Conservation (phyloP, 1,140 invertebrate species). For the Scaptomyza graminum region DNA sequence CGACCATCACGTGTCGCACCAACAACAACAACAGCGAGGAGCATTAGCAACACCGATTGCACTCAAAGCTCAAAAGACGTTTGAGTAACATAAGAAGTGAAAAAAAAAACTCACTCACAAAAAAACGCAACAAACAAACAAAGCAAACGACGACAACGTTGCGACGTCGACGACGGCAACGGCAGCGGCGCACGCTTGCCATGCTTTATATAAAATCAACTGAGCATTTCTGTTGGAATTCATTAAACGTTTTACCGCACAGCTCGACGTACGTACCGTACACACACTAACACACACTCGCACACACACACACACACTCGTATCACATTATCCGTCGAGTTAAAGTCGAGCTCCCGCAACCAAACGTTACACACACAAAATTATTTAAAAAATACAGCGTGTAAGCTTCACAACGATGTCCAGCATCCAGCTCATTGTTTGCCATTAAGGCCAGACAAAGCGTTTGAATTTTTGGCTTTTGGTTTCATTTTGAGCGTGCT, state of each 20-base stretch:
- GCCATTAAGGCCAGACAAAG: not conserved
- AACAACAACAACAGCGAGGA: not conserved
- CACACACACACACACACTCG: not conserved
- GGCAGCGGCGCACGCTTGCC: constrained; percentile 52
- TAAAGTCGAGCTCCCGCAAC: constrained; percentile 8
- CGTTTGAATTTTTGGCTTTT: constrained; percentile 26
- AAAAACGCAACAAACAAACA: constrained; percentile 68
- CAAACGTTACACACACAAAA: not conserved
- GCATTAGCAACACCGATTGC: not conserved
- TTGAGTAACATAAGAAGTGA: constrained; percentile 20
- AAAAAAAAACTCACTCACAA: constrained; percentile 65
- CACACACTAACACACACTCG: constrained; percentile 23
- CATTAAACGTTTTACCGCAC: constrained; percentile 83
- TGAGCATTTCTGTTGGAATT: constrained; percentile 83
- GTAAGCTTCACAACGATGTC: constrained; percentile 25
- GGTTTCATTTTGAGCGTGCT: constrained; percentile 31
- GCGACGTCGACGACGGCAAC: constrained; percentile 50
- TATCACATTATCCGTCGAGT: constrained; percentile 28
- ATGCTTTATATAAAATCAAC: constrained; percentile 83
- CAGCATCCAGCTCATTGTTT: constrained; percentile 37
- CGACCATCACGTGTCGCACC: constrained; percentile 67
- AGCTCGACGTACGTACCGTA: constrained; percentile 57
- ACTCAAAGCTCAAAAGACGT: constrained; percentile 28
- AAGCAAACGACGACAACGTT: constrained; percentile 50
- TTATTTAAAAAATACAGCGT: constrained; percentile 25